A percentile compares a stretch with the other conserved stretches of the same genome.
These are phyloP conservation scores for Aphyosemion australe DNA, from an alignment of 2,113 vertebrate genomes.

Conservation along the genomic window DNA sequence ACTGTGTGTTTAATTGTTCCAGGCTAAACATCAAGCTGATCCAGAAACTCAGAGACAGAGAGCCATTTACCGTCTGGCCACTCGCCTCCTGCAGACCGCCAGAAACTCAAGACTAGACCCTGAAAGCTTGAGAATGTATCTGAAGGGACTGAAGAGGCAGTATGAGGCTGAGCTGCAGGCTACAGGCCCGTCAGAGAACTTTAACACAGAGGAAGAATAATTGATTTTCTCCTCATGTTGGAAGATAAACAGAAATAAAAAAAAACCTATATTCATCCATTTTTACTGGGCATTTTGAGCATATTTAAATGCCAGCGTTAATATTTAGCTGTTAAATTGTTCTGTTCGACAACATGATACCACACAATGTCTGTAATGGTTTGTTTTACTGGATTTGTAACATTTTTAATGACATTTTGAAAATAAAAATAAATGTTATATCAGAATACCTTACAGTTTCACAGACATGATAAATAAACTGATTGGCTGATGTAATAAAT, in stretches of 20 bases:
- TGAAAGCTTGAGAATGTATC: conserved; percentile 85
- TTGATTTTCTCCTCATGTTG: conserved; percentile 14
- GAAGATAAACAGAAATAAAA: conserved; percentile 7
- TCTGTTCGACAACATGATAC: background rate
- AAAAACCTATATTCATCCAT: background rate
- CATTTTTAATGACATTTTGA: background rate
- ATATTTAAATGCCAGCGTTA: background rate
- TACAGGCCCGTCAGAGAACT: conserved; percentile 28
- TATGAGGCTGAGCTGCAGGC: conserved; percentile 80
- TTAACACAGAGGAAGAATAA: conserved; percentile 64
- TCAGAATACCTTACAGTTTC: no score
- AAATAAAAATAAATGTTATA: background rate
- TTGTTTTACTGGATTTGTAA: background rate
- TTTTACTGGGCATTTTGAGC: background rate
- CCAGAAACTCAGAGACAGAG: conserved; percentile 82
- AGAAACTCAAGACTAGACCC: conserved; percentile 90
- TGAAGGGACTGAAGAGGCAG: conserved; percentile 87
- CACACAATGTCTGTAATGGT: background rate
- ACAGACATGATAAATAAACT: no score
- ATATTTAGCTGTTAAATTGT: background rate
- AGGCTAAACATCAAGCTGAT: conserved; percentile 85
- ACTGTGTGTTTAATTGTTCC: conserved; percentile 34
- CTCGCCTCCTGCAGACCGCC: conserved; percentile 87
- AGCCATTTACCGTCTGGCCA: conserved; percentile 86
- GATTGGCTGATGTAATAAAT: no score